Evolutionary conservation across 2,113 vertebrate species (phyloP), one percentile per base, ranked within the genome.

Genomic region (Pomatostomus ruficeps): DNA sequence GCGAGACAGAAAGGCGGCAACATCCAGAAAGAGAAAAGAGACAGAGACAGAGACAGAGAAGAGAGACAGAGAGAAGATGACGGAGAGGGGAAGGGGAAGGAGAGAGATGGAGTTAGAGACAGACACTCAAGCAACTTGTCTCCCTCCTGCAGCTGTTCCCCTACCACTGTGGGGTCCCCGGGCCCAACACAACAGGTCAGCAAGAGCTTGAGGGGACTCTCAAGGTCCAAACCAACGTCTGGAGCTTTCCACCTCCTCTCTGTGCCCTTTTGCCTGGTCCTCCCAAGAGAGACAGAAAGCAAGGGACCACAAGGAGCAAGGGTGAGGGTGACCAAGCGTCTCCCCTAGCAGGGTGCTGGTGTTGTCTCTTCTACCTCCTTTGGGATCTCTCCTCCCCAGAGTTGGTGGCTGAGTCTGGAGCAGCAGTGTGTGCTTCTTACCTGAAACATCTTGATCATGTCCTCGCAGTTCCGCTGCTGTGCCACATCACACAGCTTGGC

Each of bases 401-500:
- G 68, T 67, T 6, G 3, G 38, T 5, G 17, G 62, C 54, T 49
- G 58, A 88, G 45, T 31, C 35, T 55, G 70, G 45, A 21, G 57
- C 67, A 57, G 89, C 52, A 65, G 31, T 25, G 2, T 16, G 15
- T 0, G 0, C 24, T 68, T 68, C 98, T 97, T 93, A 99, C 99
- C 99, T 99, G 99, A 97, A 99, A 99, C 98, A 99, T 99, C 95
- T 98, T 98, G 97, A 99, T 99, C 97, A 99, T 98, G 75, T 99
- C 99, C 95, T 99, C 99, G 9, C 99, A 99, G 98, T 99, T 99
- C 55, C 99, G 98, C 97, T 99, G 99, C 97, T 99, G 99, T 3
- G 99, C 99, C 31, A 99, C 98, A 0, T 99, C 99, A 1, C 99
- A 99, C 57, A 99, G 98, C 46, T 99, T 99, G 95, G 99, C 99